Base-by-base conservation (phyloP, 2,797 vertebrate genomes). In the Leptatherina wallacei region DNA sequence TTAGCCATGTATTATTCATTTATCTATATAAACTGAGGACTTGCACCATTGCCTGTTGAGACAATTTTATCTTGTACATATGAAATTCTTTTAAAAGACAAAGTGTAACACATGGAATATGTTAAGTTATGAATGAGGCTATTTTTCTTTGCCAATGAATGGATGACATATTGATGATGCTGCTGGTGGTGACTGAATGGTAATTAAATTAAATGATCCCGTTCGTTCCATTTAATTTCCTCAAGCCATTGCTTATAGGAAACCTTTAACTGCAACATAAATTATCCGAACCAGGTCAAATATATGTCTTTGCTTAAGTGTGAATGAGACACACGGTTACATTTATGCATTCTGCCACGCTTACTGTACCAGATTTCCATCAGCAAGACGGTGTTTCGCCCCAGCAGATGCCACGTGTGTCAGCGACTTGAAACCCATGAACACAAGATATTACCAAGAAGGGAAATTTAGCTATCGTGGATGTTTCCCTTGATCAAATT, bases 1-100 rank as follows among this genome's bases (percentile, higher is more conserved):
- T 58, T 71, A 54, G 4, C 16, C n/a, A 64, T 83, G 49, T 65
- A 73, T 73, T 81, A 65, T 75, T 73, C 24, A 84, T 71, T 20
- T 49, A 35, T 49, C 24, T 52, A 40, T 29, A 52, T 1, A 9
- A 47, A 75, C 16, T 60, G 27, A 61, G 44, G 44, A 44, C 60
- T 56, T 67, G 58, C 36, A 67, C 2, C 10, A 13, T 63, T 38
- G 47, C 55, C 61, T 71, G 30, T 57, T 56, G 33, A 61, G 40
- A 5, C 47, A 70, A 70, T 55, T 14, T 55, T 29, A 27, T 55
- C 1, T 13, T 29, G 4, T 12, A 29, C 24, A 29, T 16, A 14
- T 27, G 40, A 30, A 52, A 33, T 57, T 14, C n/a, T 59, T 62
- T 70, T 3, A 55, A 58, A 71, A 61, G 29, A 47, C 62, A 69